Conservation (phyloP, 2,888 invertebrate genomes). For the Theretra japonica region DNA sequence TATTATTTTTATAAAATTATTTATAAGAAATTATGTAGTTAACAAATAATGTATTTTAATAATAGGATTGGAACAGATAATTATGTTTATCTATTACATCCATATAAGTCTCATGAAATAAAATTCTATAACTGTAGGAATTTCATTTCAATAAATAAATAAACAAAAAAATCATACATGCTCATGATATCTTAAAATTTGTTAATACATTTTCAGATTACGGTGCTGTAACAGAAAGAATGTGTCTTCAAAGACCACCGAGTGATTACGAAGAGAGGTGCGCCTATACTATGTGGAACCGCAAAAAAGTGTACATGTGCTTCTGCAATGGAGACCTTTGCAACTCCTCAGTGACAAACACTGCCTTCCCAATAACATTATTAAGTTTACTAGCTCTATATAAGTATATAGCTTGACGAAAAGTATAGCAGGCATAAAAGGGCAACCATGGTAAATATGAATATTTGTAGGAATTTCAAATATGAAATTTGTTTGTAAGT, state of each 20-base stretch:
- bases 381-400: conserved; percentile 50
- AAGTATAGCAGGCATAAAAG: background rate
- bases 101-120: no score
- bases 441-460: background rate
- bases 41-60: no score
- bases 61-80: no score
- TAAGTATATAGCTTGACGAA: conserved; percentile 41
- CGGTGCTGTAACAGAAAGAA: conserved; percentile 93
- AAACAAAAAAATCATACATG: background rate
- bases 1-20: no score
- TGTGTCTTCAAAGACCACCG: conserved; percentile 94
- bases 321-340: conserved; percentile 96
- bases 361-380: conserved; percentile 48
- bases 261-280: conserved; percentile 95
- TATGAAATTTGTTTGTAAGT: background rate
- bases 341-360: conserved; percentile 78
- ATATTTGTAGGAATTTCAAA: background rate
- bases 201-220: conserved; percentile 86
- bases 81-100: no score
- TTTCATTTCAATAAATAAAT: background rate
- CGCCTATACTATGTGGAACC: conserved; percentile 92
- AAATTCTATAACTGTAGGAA: no score
- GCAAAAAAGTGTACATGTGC: conserved; percentile 94
- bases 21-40: no score
- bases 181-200: background rate